Base-by-base conservation (phyloP, 2,888 invertebrate genomes). In the Mellilla xanthometata region DNA sequence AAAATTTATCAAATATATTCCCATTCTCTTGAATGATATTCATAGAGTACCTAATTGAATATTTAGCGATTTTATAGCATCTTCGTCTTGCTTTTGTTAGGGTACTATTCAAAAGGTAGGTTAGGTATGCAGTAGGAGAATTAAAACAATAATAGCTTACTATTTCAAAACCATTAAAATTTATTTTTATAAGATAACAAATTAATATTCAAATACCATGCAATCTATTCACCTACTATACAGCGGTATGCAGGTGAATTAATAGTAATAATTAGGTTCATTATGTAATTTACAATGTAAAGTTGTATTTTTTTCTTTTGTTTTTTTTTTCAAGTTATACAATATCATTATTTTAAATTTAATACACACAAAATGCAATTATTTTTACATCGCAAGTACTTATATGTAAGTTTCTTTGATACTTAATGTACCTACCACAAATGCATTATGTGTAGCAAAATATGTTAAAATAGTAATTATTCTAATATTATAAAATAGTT, bases 171-270 rank as follows among this genome's bases (percentile, higher is more conserved):
- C 43, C 43, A 49, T 52, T 43, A 49, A 8, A 12, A 34, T 24
- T 26, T 40, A 19, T 10, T 4, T 9, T 33, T 22, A 26, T 7
- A 19, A 13, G 28, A 40, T 39, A 48, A 36, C 3, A 27, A 34
- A 19, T 39, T 13, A 47, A 56, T 54, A 44, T 45, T 29, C 49
- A 52, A 35, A 19, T 39, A 59, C 47, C 58, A 62, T 59, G 57
- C 58, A 62, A 52, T 49, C 53, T 54, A 34, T 26, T 39, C 35
- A 39, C 26, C 26, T 19, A 19, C 2, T 19, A 19, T 6, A 19
- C 15, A 19, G 4, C 6, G 15, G 15, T 31, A 22, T 22, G 36
- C 12, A 32, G 10, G 26, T 22, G 15, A 19, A 19, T 19, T 19
- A 5, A 19, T 19, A 19, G 3, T n/a, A n/a, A 19, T 5, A 15